Conservation (phyloP, 92 coral and sea anemone species). For the Palythoa grandiflora region DNA sequence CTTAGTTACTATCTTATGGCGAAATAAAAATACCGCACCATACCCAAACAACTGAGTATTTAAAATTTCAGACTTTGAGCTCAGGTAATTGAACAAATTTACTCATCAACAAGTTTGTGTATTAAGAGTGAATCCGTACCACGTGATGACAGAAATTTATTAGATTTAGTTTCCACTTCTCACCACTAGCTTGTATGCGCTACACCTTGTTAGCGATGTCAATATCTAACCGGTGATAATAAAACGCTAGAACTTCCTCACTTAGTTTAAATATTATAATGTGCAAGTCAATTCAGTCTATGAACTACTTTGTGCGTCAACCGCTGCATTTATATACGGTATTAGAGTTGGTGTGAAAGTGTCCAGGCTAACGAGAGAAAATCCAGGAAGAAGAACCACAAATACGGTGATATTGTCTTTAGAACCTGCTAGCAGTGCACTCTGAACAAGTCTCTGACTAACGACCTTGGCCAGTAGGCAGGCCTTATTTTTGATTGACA, state of each 20-base stretch:
- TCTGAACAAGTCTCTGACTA: slow-evolving; percentile 86
- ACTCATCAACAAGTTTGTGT: no score
- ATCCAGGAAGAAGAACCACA: slow-evolving; percentile 88
- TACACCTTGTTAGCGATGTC: no score
- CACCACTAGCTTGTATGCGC: not conserved
- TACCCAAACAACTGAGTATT: no score
- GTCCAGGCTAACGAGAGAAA: slow-evolving; percentile 71
- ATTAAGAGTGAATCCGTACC: no score
- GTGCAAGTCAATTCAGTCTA: not conserved
- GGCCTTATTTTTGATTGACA: slow-evolving; percentile 72
- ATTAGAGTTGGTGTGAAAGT: slow-evolving; percentile 61
- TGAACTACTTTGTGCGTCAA: not conserved
- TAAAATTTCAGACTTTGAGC: no score
- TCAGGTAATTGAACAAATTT: no score
- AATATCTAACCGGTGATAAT: no score
- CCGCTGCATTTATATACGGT: slow-evolving; percentile 1
- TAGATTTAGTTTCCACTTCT: no score
- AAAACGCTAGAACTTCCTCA: not conserved
- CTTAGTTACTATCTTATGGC: no score
- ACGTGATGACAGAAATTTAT: no score
- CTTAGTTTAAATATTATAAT: not conserved
- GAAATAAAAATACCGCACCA: no score
- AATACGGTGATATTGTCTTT: slow-evolving; percentile 81
- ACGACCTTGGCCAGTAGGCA: slow-evolving; percentile 80
- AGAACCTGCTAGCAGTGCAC: slow-evolving; percentile 93